Percentiles rank a stretch among this genome's conserved stretches.
Conservation (phyloP, 2,797 vertebrate genomes). For the Pseudotriccus pelzelni region DNA sequence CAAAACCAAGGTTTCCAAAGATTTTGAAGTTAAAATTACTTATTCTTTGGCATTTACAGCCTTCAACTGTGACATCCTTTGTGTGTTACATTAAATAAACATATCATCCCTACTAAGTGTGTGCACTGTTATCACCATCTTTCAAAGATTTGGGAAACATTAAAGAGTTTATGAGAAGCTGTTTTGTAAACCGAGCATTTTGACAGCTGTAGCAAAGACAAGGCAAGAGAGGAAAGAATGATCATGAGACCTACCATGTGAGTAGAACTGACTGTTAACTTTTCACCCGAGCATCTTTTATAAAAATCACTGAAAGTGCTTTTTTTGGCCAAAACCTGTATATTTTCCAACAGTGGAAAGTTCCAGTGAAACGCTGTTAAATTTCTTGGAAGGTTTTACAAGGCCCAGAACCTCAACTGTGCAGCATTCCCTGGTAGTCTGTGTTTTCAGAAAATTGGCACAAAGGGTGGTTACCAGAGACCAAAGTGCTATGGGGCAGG, state of each 20-base stretch:
- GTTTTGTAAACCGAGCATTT: neutral
- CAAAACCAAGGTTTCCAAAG: neutral
- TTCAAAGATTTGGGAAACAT: neutral
- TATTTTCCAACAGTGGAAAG: neutral
- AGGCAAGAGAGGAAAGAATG: neutral
- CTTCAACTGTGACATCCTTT: neutral
- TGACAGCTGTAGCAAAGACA: neutral
- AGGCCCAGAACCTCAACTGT: neutral
- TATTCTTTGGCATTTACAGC: neutral
- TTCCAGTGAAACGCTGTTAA: neutral
- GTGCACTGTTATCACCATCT: rapidly evolving
- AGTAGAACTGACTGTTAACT: neutral
- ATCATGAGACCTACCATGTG: neutral
- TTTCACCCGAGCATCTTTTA: neutral
- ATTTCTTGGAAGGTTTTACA: neutral
- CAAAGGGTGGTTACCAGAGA: neutral
- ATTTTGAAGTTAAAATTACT: neutral
- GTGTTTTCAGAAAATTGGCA: neutral
- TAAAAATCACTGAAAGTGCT: neutral
- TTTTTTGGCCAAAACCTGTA: neutral
- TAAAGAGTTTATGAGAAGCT: neutral
- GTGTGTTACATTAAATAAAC: neutral
- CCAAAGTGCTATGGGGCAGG: neutral
- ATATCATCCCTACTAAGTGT: neutral
- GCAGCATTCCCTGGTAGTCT: neutral